Percentiles rank a stretch among this genome's conserved stretches.
Conservation (phyloP, 37 sponge, comb jelly and placozoan species). For the Spongia lamella region DNA sequence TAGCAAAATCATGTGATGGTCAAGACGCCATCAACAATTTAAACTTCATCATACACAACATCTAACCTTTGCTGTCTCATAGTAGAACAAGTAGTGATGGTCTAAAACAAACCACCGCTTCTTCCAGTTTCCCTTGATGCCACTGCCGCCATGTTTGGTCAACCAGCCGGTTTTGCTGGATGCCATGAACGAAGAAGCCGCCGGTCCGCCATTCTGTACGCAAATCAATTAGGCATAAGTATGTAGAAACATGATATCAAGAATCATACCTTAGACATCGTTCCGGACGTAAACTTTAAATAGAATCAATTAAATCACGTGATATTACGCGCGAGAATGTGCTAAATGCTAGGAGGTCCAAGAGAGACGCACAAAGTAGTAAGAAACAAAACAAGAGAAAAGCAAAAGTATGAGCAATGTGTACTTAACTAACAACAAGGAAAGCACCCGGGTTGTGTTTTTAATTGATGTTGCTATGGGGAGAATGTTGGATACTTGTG, state of each 20-base stretch:
- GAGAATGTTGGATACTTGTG: not conserved
- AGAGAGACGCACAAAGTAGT: not conserved
- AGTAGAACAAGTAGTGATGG: constrained; percentile 83
- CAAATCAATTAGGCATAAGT: too few species aligned
- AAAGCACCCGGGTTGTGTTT: constrained; percentile 26
- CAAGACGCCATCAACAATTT: too few species aligned
- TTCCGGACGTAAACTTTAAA: too few species aligned
- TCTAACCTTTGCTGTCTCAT: constrained; percentile 67
- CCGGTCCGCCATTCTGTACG: constrained; percentile 41
- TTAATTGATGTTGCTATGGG: constrained; percentile 20
- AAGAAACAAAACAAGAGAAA: not conserved
- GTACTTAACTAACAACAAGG: too few species aligned
- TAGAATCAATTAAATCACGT: too few species aligned
- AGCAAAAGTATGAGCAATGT: not conserved
- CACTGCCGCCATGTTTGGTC: constrained; percentile 79
- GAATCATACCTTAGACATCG: too few species aligned
- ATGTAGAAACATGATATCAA: too few species aligned
- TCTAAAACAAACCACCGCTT: constrained; percentile 79
- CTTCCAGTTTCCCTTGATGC: constrained; percentile 76
- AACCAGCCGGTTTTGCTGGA: constrained; percentile 77
- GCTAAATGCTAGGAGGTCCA: not conserved
- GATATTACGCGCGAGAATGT: too few species aligned
- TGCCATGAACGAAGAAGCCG: constrained; percentile 55
- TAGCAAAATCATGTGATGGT: too few species aligned
- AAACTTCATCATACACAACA: too few species aligned